Base-by-base conservation (phyloP, 1,140 invertebrate species). In the Drosophila navojoa region DNA sequence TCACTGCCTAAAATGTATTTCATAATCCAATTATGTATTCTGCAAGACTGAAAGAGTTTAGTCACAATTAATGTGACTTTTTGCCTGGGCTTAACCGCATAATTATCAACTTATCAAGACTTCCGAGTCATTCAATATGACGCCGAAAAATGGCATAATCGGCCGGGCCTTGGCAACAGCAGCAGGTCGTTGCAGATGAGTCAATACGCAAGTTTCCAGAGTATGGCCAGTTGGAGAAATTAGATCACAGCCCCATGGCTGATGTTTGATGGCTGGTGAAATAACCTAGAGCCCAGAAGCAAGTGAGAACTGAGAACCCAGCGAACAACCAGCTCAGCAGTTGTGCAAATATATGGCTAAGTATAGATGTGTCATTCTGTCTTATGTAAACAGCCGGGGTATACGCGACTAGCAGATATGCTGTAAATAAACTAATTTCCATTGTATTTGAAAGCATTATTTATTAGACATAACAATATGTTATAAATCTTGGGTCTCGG, bases 61-160 rank as follows among this genome's bases (percentile, higher is more conserved):
- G 53, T 71, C 69, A 66, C n/a, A 29, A 9, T 32, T 13, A 25
- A 27, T 22, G 19, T 27, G 62, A 66, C 52, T 32, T 29, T 47
- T 35, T 53, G 19, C 25, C 38, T 45, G 25, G 15, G 19, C 3
- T 1, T 15, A 45, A 10, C 38, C 64, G n/a, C 53, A 69, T 45
- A 54, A 53, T 68, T 59, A 68, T 25, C 67, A 70, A 35, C 67
- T 62, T 70, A 62, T 70, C 58, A 42, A n/a, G 47, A 49, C 61
- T 70, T 62, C 50, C 67, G 50, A 62, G 50, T 53, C 27, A 60
- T 45, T 53, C 16, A 5, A 32, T n/a, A 49, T 66, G 45, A 58
- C 54, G 45, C 7, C 47, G 19, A 38, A 32, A 68, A 29, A 62
- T 52, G 10, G 16, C 10, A 32, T 32, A n/a, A 13, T 57, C 45